Percentiles rank a stretch among this genome's conserved stretches.
Conservation (phyloP, 2,888 invertebrate species). For the Troglohyphantes excavatus region DNA sequence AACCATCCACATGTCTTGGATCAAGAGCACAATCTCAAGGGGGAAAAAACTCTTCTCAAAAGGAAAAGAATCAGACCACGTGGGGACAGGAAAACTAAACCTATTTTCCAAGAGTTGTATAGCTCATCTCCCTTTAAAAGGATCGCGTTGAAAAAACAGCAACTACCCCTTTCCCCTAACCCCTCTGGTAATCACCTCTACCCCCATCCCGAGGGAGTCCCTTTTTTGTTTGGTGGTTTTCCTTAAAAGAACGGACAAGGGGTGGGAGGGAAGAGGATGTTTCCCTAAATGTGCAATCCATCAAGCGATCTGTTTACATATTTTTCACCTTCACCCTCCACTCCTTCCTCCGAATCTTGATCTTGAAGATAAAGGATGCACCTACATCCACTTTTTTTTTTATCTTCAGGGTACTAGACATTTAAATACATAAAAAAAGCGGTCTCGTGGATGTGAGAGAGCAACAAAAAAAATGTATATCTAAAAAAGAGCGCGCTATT, state of each 20-base stretch:
- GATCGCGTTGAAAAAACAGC: constrained; percentile 17
- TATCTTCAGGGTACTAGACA: constrained; percentile 28
- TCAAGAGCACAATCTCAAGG: too few relatives aligned
- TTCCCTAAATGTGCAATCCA: constrained; percentile 77
- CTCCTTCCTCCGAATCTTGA: constrained; percentile 67
- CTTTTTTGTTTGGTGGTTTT: constrained; percentile 31
- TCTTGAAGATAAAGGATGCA: constrained; percentile 75
- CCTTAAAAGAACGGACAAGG: constrained; percentile 21
- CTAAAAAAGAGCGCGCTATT: constrained; percentile 70
- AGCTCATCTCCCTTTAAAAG: background rate
- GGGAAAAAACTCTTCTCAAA: background rate
- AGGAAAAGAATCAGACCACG: background rate
- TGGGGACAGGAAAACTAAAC: background rate
- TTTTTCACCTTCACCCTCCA: constrained; percentile 47
- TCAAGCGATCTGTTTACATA: constrained; percentile 78
- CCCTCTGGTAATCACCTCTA: constrained; percentile 27
- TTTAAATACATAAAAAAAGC: constrained; percentile 74
- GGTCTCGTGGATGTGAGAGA: background rate
- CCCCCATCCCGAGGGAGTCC: constrained; percentile 1
- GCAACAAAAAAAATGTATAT: constrained; percentile 12
- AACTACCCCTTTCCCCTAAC: background rate
- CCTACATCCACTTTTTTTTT: constrained; percentile 25
- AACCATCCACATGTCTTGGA: too few relatives aligned
- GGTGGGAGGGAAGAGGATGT: constrained; percentile 45
- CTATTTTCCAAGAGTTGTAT: background rate